These are phyloP conservation scores for Pipistrellus nathusii DNA, from an alignment of 2,797 vertebrate genomes.

Conservation along the genomic window DNA sequence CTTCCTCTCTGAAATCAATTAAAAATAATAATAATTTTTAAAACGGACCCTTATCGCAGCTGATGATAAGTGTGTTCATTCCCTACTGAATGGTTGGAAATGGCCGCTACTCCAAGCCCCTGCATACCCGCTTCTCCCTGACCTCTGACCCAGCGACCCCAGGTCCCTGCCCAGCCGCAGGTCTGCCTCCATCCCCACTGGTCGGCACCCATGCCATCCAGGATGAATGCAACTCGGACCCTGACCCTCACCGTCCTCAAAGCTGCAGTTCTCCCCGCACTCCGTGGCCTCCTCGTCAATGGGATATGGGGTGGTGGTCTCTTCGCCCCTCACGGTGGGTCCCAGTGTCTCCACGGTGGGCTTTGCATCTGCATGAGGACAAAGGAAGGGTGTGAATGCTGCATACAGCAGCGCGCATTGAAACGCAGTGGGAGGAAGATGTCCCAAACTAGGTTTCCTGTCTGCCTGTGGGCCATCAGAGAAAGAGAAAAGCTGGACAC, in stretches of 20 bases:
- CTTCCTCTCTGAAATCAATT: no score
- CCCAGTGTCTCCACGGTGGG: constrained; percentile 93
- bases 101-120: not conserved
- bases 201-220: accelerated
- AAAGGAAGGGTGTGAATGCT: not conserved
- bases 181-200: not conserved
- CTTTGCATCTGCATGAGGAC: constrained; percentile 90
- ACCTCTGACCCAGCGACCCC: not conserved
- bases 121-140: not conserved
- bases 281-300: constrained; percentile 87
- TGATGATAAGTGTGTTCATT: not conserved
- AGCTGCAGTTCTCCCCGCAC: constrained; percentile 88
- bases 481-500: not conserved
- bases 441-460: not conserved
- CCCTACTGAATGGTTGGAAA: not conserved
- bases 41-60: not conserved
- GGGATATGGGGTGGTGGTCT: constrained; percentile 91
- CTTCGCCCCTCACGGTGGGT: constrained; percentile 91
- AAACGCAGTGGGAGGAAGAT: not conserved
- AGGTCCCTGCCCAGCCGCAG: not conserved
- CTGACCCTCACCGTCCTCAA: constrained; percentile 86
- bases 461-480: not conserved
- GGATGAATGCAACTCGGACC: not conserved
- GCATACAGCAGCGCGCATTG: not conserved
- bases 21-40: no score